Evolutionary conservation across 2,888 invertebrate genomes (phyloP), one percentile per base, ranked within the genome.

Genomic region (Epirrita christyi): DNA sequence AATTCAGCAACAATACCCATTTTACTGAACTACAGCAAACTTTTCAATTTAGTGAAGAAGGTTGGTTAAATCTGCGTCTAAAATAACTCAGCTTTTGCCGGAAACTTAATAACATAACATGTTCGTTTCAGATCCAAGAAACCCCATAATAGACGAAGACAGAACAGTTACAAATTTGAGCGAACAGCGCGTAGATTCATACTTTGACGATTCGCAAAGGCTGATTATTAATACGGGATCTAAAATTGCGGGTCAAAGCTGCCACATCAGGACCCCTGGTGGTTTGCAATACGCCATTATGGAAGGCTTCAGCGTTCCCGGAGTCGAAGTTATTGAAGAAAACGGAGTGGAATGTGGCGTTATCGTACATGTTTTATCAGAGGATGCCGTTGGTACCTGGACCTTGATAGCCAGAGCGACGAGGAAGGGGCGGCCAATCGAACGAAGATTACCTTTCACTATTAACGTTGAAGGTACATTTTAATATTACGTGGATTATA

Each of bases 391-490:
- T 5, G 89, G 89, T 6, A 68, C 78, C 28, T 89, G 88, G 88
- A 74, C 68, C 10, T 71, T 89, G 11, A 76, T 86, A 5, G 75
- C 82, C 8, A 78, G 80, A 62, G 80, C 75, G 5, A 66, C 44
- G 0, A 70, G 66, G 28, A 57, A 52, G 11, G 59, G 67, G 1
- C 55, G 55, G 2, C 61, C 50, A 21, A 70, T 79, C n/a, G 85
- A 89, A 78, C 80, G 75, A 60, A 80, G 85, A 68, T 67, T 75
- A 62, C 70, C 75, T 10, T 80, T 88, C 59, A 78, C 70, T 43
- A 81, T 90, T 64, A 56, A 70, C 55, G 75, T 86, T 44, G 81
- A 87, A 86, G 85, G 90, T 90, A 84, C 70, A 51, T 61, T 61
- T 55, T 62, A n/a, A n/a, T n/a, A n/a, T n/a, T n/a, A n/a, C n/a